Evolutionary conservation across 2,797 vertebrate genomes (phyloP).

Genomic region (Decapterus maruadsi): DNA sequence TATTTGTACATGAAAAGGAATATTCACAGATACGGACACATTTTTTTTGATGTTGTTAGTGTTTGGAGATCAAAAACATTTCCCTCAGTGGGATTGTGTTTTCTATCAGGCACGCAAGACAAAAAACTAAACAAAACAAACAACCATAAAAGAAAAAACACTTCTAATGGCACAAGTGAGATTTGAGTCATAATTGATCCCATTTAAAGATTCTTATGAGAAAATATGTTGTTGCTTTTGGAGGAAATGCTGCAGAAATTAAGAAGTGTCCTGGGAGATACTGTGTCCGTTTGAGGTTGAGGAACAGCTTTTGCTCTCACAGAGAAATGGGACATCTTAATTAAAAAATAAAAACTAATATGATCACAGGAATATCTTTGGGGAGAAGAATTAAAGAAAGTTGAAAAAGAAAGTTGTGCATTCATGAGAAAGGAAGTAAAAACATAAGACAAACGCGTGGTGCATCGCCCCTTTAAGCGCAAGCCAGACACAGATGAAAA

Average conservation of each 20-base stretch:
- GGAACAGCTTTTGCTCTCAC: neutral
- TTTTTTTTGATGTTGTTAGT: neutral
- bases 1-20: neutral
- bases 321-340: neutral
- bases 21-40: neutral
- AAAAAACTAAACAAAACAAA: slow-evolving; percentile 1
- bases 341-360: neutral
- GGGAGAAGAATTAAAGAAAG: too few relatives aligned
- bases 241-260: slow-evolving; percentile 5
- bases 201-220: slow-evolving; percentile 13
- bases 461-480: slow-evolving; percentile 32
- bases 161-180: slow-evolving; percentile 23
- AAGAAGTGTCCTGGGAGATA: slow-evolving; percentile 1
- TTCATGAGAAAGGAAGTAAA: slow-evolving; percentile 10
- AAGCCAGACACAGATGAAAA: slow-evolving; percentile 45
- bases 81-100: neutral
- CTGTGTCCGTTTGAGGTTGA: slow-evolving; percentile 11
- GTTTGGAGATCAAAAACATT: neutral
- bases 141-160: neutral
- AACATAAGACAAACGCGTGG: slow-evolving; percentile 30
- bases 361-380: neutral
- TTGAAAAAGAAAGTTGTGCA: neutral
- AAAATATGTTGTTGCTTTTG: neutral
- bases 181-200: slow-evolving; percentile 1
- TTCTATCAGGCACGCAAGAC: neutral